Percentiles rank a stretch among this genome's conserved stretches.
These are phyloP conservation scores for Drosophila heteroneura DNA, from an alignment of 2,888 invertebrate species.

Conservation along the genomic window DNA sequence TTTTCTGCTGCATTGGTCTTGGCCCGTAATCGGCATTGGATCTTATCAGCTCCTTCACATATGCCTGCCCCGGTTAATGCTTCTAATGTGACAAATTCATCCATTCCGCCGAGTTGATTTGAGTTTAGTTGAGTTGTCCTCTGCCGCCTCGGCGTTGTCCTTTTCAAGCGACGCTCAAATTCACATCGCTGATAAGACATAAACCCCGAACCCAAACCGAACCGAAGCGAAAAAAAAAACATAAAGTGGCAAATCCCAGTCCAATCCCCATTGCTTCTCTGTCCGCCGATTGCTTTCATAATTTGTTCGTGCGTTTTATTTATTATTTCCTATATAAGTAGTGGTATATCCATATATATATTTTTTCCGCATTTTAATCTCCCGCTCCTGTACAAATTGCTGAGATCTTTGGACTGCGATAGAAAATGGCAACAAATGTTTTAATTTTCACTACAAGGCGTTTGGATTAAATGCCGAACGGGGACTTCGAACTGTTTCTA, in stretches of 20 bases:
- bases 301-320: constrained; percentile 60
- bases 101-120: constrained; percentile 44
- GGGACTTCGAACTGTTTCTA: constrained; percentile 1
- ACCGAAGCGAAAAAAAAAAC: not conserved
- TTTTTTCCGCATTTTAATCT: constrained; percentile 60
- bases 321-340: constrained; percentile 30
- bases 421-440: constrained; percentile 78
- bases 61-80: constrained; percentile 60
- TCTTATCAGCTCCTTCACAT: constrained; percentile 73
- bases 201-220: constrained; percentile 29
- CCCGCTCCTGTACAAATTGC: constrained; percentile 56
- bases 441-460: constrained; percentile 54
- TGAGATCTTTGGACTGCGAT: constrained; percentile 57
- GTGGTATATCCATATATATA: constrained; percentile 4
- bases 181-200: constrained; percentile 72
- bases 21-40: constrained; percentile 35
- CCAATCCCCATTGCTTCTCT: constrained; percentile 19
- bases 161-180: constrained; percentile 70
- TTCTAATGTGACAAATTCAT: constrained; percentile 79
- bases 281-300: constrained; percentile 56
- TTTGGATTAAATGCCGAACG: constrained; percentile 26
- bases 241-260: not conserved
- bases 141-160: constrained; percentile 39
- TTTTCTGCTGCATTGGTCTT: constrained; percentile 67
- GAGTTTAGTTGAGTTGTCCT: constrained; percentile 28